Evolutionary conservation across 2,888 invertebrate species (phyloP).

Genomic region (Apamea crenata): DNA sequence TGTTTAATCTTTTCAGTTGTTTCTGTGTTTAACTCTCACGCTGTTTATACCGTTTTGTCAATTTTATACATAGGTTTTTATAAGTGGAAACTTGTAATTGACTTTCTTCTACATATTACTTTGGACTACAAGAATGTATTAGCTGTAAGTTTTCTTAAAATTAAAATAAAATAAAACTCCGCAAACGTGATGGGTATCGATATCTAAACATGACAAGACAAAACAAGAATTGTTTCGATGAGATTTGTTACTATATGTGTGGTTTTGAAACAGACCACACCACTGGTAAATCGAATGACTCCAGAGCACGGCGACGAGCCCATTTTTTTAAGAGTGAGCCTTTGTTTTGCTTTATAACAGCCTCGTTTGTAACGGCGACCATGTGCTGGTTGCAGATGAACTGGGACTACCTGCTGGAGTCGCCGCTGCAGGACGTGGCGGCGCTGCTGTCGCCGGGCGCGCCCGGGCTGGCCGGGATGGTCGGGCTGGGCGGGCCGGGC

Average conservation of each 20-base stretch:
- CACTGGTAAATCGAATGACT: background rate
- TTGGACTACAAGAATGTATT: too few species aligned
- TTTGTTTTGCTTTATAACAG: background rate
- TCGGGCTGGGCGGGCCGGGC: background rate
- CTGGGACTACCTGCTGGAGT: conserved; percentile 87
- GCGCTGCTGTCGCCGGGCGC: conserved; percentile 89
- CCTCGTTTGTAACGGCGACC: background rate
- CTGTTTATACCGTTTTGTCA: background rate
- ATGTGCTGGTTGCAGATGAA: conserved; percentile 75
- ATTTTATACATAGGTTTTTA: background rate
- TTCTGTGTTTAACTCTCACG: background rate
- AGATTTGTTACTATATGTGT: background rate
- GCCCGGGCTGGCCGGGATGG: conserved; percentile 75
- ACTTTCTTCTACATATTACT: too few species aligned
- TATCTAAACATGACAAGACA: background rate
- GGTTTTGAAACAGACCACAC: background rate
- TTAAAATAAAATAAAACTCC: background rate
- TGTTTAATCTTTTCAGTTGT: background rate
- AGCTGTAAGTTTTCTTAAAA: too few species aligned
- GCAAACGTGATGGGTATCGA: background rate
- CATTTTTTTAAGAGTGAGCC: background rate
- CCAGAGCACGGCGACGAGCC: background rate
- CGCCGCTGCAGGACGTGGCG: conserved; percentile 93
- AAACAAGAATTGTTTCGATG: background rate
- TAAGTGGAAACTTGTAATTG: too few species aligned